phyloP scores from a whole-genome alignment of 1,140 invertebrate genomes.

The Conus betulinus region DNA sequence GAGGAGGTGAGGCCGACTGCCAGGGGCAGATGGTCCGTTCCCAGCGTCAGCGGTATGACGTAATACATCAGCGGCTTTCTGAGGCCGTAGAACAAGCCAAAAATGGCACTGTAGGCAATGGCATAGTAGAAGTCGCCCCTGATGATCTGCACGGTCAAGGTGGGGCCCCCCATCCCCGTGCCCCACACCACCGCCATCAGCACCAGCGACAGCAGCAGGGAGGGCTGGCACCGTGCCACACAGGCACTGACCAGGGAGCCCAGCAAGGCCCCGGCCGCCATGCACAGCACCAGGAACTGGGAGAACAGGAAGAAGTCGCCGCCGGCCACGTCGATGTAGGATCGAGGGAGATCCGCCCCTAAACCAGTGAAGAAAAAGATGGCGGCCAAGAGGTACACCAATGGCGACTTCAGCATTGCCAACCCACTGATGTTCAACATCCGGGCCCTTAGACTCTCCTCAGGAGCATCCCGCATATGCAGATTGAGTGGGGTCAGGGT shows the following conservation, averaged over 20 bases:
- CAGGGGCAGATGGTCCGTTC: conserved; percentile 14
- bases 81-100: not conserved
- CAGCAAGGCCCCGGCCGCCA: not conserved
- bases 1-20: not conserved
- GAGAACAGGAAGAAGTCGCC: not conserved
- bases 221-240: not conserved
- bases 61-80: not conserved
- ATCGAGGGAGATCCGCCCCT: not conserved
- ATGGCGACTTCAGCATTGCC: not conserved
- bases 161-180: not conserved
- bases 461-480: not conserved
- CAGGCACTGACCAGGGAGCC: not conserved
- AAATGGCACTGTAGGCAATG: not conserved
- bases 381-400: not conserved
- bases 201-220: not conserved
- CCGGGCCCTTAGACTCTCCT: not conserved
- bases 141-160: not conserved
- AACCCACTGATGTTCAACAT: conserved; percentile 2
- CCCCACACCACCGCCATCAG: not conserved
- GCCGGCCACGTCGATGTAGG: not conserved
- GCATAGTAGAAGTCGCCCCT: not conserved
- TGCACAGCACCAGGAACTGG: not conserved
- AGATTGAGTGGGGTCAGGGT: conserved; percentile 6
- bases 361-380: not conserved
- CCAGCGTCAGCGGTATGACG: not conserved